phyloP scores from a whole-genome alignment of 2,113 vertebrate species.

The Psilopsiagon aymara region DNA sequence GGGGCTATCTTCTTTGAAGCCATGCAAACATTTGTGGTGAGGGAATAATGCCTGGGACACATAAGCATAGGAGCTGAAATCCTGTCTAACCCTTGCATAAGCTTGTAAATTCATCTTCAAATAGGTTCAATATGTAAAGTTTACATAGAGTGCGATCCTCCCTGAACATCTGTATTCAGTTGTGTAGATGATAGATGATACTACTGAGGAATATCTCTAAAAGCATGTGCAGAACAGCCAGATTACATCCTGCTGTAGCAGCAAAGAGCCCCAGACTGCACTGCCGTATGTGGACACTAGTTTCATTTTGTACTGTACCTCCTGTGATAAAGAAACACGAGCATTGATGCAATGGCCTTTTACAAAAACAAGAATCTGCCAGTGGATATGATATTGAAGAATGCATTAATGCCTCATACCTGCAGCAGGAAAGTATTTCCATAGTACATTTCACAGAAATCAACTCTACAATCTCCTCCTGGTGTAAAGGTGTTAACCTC shows the following conservation, averaged over 20 bases:
- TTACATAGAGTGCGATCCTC: not conserved
- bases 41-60: not conserved
- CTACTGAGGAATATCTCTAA: not conserved
- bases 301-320: constrained; percentile 1
- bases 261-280: not conserved
- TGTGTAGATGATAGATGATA: not conserved
- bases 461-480: not conserved
- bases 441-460: not conserved
- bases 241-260: not conserved
- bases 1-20: not conserved
- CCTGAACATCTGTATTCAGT: not conserved
- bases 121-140: not conserved
- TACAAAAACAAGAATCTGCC: not conserved
- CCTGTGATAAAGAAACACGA: not conserved
- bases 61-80: not conserved
- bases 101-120: not conserved
- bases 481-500: not conserved
- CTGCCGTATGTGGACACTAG: not conserved
- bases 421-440: not conserved
- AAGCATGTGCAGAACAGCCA: not conserved
- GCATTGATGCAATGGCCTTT: not conserved
- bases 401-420: not conserved
- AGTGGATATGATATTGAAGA: not conserved
- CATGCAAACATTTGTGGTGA: not conserved
- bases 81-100: not conserved